Evolutionary conservation across 2,888 invertebrate genomes (phyloP), one percentile per base, ranked within the genome.

Genomic region (Rutpela maculata): DNA sequence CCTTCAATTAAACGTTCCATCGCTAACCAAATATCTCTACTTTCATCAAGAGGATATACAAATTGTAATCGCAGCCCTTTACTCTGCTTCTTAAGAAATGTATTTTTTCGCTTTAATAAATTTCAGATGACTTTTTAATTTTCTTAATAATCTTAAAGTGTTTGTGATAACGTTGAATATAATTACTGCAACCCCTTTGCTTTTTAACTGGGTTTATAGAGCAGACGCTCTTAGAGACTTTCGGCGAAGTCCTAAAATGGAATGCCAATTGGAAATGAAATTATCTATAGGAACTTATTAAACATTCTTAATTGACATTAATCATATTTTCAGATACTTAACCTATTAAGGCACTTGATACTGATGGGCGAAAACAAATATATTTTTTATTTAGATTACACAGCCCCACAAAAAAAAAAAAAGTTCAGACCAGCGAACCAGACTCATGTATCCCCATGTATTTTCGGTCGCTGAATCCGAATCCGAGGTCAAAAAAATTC

Each of bases 1-100:
- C 78, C 72, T 78, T 78, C 62, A 78, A 75, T 78, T 75, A 78
- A 74, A 66, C 67, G 59, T 70, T 69, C 57, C 71, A 75, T 75
- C 75, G 50, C 72, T 57, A n/a, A 60, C 65, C 43, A 69, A 59
- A 75, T 75, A 72, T 78, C 75, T 74, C 68, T 35, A 75, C 75
- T 68, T 76, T 76, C 63, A 75, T 75, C 62, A 73, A 68, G 31
- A 73, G 55, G 31, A 56, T 75, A 60, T 68, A 69, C 69, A 69
- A 75, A 63, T 75, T 63, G 43, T 65, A 65, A 65, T 38, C 18
- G 0, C 38, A 65, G 38, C 65, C 65, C 43, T 65, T 77, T 78
- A n/a, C 77, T 78, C 78, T 1, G 35, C 38, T 65, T 43, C 65
- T 31, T 65, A 43, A 35, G 43, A 50, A 50, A 18, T 38, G 0